Evolutionary conservation across 2,888 invertebrate species (phyloP).

Genomic region (Dendrolimus pini): DNA sequence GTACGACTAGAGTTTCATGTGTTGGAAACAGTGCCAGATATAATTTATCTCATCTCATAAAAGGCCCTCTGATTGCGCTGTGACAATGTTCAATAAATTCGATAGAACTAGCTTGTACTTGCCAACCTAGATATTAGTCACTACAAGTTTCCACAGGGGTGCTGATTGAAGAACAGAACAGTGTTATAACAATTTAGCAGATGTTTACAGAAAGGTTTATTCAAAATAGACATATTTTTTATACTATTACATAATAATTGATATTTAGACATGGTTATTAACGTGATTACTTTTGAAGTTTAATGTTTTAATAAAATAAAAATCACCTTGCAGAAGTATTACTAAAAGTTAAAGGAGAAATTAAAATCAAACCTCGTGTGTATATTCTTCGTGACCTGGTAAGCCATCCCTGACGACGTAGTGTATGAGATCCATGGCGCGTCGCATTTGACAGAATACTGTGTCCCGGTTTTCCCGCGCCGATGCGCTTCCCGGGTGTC

Average conservation of each 20-base stretch:
- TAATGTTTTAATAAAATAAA: too few species aligned
- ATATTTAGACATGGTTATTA: too few species aligned
- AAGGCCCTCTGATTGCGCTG: background rate
- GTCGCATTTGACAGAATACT: constrained; percentile 97
- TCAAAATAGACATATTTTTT: too few species aligned
- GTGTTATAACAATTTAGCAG: too few species aligned
- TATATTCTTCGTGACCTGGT: constrained; percentile 72
- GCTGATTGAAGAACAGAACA: background rate
- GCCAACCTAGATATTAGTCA: background rate
- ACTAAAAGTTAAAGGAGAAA: background rate
- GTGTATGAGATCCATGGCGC: constrained; percentile 98
- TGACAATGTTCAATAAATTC: background rate
- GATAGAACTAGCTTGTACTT: background rate
- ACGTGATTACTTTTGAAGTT: too few species aligned
- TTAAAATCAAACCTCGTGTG: constrained; percentile 56
- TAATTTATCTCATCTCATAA: background rate
- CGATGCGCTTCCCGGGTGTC: constrained; percentile 95
- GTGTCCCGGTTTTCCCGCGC: constrained; percentile 97
- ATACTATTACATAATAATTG: too few species aligned
- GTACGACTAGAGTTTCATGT: background rate
- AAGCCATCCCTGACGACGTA: constrained; percentile 98
- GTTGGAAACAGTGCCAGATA: background rate
- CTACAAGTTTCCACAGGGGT: background rate
- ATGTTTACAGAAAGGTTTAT: too few species aligned
- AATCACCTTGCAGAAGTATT: too few species aligned